Percentiles rank a stretch among this genome's conserved stretches.
Conservation (phyloP, 2,888 invertebrate species). For the Dicranocentrus wangi region DNA sequence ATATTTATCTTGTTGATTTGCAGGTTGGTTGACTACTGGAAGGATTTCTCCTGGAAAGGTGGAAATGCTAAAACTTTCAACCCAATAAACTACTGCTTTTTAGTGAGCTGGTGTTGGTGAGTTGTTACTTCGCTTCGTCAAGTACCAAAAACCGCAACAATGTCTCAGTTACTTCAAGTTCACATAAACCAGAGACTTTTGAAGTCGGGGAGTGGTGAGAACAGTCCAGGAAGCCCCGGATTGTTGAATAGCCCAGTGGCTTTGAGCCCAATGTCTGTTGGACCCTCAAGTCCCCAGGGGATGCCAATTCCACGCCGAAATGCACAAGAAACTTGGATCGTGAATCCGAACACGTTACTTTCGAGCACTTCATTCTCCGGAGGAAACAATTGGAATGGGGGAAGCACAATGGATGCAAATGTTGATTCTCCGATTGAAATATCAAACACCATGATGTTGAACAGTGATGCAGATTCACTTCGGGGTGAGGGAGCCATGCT, state of each 20-base stretch:
- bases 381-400: slow-evolving; percentile 64
- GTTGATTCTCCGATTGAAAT: slow-evolving; percentile 68
- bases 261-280: slow-evolving; percentile 71
- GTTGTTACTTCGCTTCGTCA: no score
- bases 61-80: no score
- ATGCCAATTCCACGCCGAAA: slow-evolving; percentile 71
- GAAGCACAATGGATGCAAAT: slow-evolving; percentile 47
- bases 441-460: slow-evolving; percentile 9
- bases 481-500: slow-evolving; percentile 43
- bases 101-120: no score
- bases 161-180: slow-evolving; percentile 72
- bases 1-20: no score
- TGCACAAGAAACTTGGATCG: slow-evolving; percentile 70
- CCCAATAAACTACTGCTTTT: no score
- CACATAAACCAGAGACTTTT: slow-evolving; percentile 71
- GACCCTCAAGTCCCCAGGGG: slow-evolving; percentile 73
- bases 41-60: no score
- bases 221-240: slow-evolving; percentile 68
- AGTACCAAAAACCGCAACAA: no score
- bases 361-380: slow-evolving; percentile 46
- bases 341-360: slow-evolving; percentile 58
- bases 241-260: slow-evolving; percentile 70
- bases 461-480: slow-evolving; percentile 60
- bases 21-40: no score
- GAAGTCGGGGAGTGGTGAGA: slow-evolving; percentile 71